Evolutionary conservation across 2,113 vertebrate genomes (phyloP).

Genomic region (Charadrius vociferus): DNA sequence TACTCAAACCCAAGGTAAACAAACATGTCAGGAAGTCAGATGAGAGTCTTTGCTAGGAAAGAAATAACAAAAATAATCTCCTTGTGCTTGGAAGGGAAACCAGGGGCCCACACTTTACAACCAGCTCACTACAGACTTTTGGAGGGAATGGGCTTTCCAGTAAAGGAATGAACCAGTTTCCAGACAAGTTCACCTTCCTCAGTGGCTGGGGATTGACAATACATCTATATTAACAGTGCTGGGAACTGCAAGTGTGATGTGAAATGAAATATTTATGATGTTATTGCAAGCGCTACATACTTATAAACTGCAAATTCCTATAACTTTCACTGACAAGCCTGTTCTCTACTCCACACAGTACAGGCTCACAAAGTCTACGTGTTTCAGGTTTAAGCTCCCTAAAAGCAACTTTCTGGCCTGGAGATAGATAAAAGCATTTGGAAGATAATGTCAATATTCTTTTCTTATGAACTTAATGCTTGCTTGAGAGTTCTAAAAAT

Average conservation of each 20-base stretch:
- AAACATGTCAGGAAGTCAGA: conserved; percentile 39
- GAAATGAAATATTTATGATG: conserved; percentile 65
- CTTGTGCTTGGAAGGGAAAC: conserved; percentile 39
- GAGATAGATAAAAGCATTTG: not conserved
- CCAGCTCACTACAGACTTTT: not conserved
- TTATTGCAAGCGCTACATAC: conserved; percentile 36
- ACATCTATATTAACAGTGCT: conserved; percentile 38
- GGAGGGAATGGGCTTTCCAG: conserved; percentile 20
- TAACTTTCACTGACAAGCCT: conserved; percentile 17
- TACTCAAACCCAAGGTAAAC: conserved; percentile 5
- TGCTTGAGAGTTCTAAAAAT: not conserved
- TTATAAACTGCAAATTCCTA: conserved; percentile 49
- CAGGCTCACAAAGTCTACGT: not conserved
- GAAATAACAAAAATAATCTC: conserved; percentile 57
- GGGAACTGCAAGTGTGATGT: conserved; percentile 38
- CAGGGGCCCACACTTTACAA: conserved; percentile 32
- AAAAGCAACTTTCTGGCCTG: not conserved
- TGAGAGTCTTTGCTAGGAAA: not conserved
- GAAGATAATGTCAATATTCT: not conserved
- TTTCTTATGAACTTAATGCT: not conserved
- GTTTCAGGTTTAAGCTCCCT: not conserved
- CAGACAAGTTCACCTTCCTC: not conserved
- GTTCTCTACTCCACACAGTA: not conserved
- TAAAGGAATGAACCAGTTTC: conserved; percentile 19
- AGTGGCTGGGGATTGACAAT: conserved; percentile 39